Base-by-base conservation (phyloP, 2,113 vertebrate genomes). In the Calidris pygmaea region DNA sequence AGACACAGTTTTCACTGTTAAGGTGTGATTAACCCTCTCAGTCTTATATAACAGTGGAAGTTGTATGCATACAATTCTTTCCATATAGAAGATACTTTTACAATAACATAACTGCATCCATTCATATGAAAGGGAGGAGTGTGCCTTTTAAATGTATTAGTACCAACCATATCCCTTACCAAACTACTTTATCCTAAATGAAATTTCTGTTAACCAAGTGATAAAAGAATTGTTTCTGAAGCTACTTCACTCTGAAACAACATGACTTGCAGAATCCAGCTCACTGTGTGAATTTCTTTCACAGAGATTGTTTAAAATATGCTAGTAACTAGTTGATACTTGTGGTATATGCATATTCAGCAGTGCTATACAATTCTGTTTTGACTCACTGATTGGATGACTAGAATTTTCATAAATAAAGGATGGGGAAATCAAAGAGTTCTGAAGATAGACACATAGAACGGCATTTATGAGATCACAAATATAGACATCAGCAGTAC, bases 401-500 rank as follows among this genome's bases (percentile, higher is more conserved):
- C 70, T 76, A 56, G 70, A 92, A 93, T 89, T 95, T 87, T 95
- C 55, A 81, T 89, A 93, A 95, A 92, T 90, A 80, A 84, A 88
- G 65, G 60, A 87, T 79, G 14, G 92, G 24, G 24, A 92, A 95
- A 96, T 95, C 86, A 96, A 85, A 90, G 72, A 76, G 43, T 52
- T 93, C 90, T 95, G 86, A 95, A 95, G 93, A 93, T 68, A 93
- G 90, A 71, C 21, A 14, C 43, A 72, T 15, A 81, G 52, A 94
- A 93, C 56, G 48, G 48, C 89, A 96, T 94, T 94, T 70, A 72
- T 81, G 62, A 91, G 83, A 96, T 91, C 84, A 87, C 77, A 97
- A 97, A 95, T 97, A 96, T 85, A 97, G 93, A 81, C 87, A 96
- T 91, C 60, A 66, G 48, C 81, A 87, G 39, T 91, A 91, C 39